These are phyloP conservation scores for Gallinago undulata DNA, from an alignment of 2,113 vertebrate genomes.

Conservation along the genomic window DNA sequence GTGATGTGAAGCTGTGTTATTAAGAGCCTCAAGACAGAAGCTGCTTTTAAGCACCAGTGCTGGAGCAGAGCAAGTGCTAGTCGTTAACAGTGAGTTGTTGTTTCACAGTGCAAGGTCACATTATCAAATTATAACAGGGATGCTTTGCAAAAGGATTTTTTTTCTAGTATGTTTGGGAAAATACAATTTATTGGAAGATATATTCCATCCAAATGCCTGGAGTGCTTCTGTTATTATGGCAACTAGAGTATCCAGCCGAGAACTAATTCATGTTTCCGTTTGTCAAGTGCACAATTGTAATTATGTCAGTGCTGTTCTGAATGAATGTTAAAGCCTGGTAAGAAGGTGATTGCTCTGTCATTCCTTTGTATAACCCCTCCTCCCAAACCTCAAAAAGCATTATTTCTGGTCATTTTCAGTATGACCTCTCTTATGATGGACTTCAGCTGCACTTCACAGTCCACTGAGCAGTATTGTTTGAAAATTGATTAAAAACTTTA, in stretches of 20 bases:
- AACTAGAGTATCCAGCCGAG: background rate
- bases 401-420: background rate
- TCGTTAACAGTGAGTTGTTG: background rate
- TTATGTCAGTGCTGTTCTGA: background rate
- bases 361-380: background rate
- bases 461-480: background rate
- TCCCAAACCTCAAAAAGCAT: background rate
- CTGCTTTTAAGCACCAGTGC: background rate
- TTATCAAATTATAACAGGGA: background rate
- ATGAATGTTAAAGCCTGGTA: background rate
- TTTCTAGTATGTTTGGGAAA: background rate
- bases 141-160: background rate
- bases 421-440: background rate
- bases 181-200: background rate
- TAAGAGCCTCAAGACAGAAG: background rate
- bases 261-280: slow-evolving; percentile 23
- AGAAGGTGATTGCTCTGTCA: background rate
- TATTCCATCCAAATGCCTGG: background rate
- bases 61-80: background rate
- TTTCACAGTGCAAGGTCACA: background rate
- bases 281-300: slow-evolving; percentile 3
- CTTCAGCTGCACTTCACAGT: slow-evolving; percentile 23
- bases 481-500: slow-evolving; percentile 53
- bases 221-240: background rate
- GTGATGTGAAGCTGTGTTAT: background rate